Base-by-base conservation (phyloP, 2,797 vertebrate genomes). In the Lycodopsis pacificus region DNA sequence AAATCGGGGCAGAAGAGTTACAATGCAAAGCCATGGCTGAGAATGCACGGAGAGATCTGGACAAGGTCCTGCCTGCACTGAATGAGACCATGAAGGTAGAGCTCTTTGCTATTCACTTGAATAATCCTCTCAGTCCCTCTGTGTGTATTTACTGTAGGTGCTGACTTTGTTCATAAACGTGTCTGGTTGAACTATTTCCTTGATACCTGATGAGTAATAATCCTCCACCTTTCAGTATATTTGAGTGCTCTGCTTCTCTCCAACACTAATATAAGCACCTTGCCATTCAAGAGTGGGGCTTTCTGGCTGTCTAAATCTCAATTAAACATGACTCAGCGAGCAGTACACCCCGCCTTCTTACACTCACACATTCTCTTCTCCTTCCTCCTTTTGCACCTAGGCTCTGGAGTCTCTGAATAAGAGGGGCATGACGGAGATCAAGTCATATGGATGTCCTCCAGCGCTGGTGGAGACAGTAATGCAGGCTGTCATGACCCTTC, bases 371-470 rank as follows among this genome's bases (percentile, higher is more conserved):
- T 56, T 63, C 9, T 44, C 10, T 42, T 1, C 44, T 34, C 38
- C n/a, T 27, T 68, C 7, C 14, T 67, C 27, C 56, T 46, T 80
- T 48, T 64, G 14, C 44, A 54, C 58, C 30, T 64, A 98, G 97
- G 97, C 97, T 17, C 87, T 98, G 88, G 96, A 97, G 86, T 97
- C 97, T 10, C 91, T 98, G 88, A 97, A 98, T 90, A 98, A 97
- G 89, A 97, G 96, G 88, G 97, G 98, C 86, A 95, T 98, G 95
- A 96, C 95, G 0, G 97, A 98, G 90, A 97, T 97, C 91, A 97
- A 97, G 91, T 96, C 97, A 0, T 98, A 97, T 0, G 96, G 96
- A 13, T 94, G 94, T 17, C 97, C 97, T 3, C 97, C 97, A 0
- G 80, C 91, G 0, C 93, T 96, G 72, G 97, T 98, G 80, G 97